Base-by-base conservation (phyloP, 2,888 invertebrate species). In the Morpho helenor region DNA sequence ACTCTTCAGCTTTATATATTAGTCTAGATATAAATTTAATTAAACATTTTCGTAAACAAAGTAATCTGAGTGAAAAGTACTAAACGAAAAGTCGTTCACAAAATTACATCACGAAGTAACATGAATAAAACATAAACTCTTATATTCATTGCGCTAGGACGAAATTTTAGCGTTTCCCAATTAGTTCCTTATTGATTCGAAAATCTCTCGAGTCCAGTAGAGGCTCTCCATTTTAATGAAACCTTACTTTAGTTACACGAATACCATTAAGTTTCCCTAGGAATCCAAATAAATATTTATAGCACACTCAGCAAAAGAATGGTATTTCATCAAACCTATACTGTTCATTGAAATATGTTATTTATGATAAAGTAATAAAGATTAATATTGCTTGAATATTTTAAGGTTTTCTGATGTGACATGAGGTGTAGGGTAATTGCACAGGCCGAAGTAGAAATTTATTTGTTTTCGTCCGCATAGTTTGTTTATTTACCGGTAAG, bases 201-300 rank as follows among this genome's bases (percentile, higher is more conserved):
- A 71, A 66, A 68, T 66, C 67, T 67, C 66, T 60, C 57, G 59
- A 59, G 66, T 64, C 66, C 63, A 65, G 65, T 64, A 63, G 66
- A 65, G 59, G 62, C 66, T 67, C 73, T 71, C 68, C 68, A 72
- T 72, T 75, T 73, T 75, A 76, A 74, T 73, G 68, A 69, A 72
- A 69, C 71, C 66, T 63, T 70, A 71, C 68, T 73, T 70, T 69
- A 70, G 69, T 67, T 68, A 64, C 68, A 65, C 61, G 68, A 69
- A 70, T 69, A 67, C 58, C 55, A 62, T 69, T 63, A 64, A 67
- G 61, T 64, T 65, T 61, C 58, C 23, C 57, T 44, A 54, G 61
- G 55, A 64, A 65, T 60, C 57, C 59, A 52, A 62, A 68, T 69
- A 71, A 70, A 69, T 71, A 70, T 71, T 69, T 66, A 71, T 69